Percentiles rank a stretch among this genome's conserved stretches.
Conservation (phyloP, 2,888 invertebrate species). For the Erebia aethiops region DNA sequence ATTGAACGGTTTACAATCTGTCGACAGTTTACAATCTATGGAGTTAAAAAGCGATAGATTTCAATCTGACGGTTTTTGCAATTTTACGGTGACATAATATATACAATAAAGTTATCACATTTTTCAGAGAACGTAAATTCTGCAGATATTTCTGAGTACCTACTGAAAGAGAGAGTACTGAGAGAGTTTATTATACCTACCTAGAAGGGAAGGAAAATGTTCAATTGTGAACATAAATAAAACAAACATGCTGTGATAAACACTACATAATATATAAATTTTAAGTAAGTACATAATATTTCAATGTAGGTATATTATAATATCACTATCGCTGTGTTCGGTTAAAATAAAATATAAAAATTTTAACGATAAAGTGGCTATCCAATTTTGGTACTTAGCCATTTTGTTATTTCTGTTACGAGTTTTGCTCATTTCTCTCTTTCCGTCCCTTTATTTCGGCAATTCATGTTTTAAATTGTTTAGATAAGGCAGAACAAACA, state of each 20-base stretch:
- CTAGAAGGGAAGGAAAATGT: neutral
- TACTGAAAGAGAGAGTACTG: neutral
- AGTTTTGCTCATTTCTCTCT: conserved; percentile 71
- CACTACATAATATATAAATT: conserved; percentile 40
- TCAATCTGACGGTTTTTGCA: too few species aligned
- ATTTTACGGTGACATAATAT: too few species aligned
- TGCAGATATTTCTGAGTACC: neutral
- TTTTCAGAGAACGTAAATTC: neutral
- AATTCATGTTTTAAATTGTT: conserved; percentile 40
- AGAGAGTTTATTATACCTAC: neutral
- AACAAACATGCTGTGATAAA: conserved; percentile 42
- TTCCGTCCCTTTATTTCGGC: conserved; percentile 67
- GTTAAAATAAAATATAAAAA: conserved; percentile 42
- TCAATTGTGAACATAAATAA: neutral
- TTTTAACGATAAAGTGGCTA: conserved; percentile 32
- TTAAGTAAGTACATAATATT: conserved; percentile 34
- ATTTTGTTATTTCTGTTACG: conserved; percentile 42
- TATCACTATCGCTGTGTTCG: conserved; percentile 70
- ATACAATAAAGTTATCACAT: too few species aligned
- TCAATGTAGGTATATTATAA: conserved; percentile 42
- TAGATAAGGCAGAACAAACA: neutral
- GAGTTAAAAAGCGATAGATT: too few species aligned
- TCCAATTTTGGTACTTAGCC: conserved; percentile 26
- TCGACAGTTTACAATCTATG: too few species aligned
- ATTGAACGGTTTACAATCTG: too few species aligned